A percentile compares a stretch with the other conserved stretches of the same genome.
These are phyloP conservation scores for Epicauta chinensis DNA, from an alignment of 1,140 invertebrate species.

Conservation along the genomic window DNA sequence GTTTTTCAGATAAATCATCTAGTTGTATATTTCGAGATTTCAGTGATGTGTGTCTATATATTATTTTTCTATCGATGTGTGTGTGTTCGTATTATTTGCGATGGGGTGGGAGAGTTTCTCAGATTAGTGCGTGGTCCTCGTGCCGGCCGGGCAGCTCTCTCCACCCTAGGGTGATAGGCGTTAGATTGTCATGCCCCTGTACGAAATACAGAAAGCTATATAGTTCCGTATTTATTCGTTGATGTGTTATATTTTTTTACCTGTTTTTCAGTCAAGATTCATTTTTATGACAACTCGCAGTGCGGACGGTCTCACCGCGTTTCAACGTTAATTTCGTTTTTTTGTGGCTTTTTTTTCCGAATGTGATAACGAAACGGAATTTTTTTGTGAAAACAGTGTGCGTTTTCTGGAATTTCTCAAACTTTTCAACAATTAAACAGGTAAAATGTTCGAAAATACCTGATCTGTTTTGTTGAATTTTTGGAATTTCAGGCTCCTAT, in stretches of 20 bases:
- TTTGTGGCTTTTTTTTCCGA: too few species aligned
- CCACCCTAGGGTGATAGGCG: slow-evolving; percentile 7
- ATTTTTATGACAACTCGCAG: neutral
- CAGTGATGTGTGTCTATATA: too few species aligned
- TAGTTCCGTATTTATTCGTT: neutral
- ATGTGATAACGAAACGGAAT: neutral
- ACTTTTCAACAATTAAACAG: neutral
- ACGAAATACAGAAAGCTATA: slow-evolving; percentile 3
- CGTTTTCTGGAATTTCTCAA: neutral
- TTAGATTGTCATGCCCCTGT: slow-evolving; percentile 12
- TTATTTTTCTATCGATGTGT: too few species aligned
- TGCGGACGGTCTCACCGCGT: too few species aligned
- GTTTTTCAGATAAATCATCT: slow-evolving; percentile 14
- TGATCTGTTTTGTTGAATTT: neutral
- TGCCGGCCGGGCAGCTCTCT: slow-evolving; percentile 8
- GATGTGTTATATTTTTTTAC: slow-evolving; percentile 11
- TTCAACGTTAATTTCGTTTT: neutral
- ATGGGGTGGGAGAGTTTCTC: slow-evolving; percentile 13
- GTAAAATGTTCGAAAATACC: neutral
- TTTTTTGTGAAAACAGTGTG: neutral
- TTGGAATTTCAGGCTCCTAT: slow-evolving; percentile 11
- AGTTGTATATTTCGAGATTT: slow-evolving; percentile 8
- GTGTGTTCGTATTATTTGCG: neutral
- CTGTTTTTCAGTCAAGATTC: neutral
- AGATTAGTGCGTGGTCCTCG: slow-evolving; percentile 18